Base-by-base conservation (phyloP, 2,113 vertebrate genomes). In the Oryzias woworae region DNA sequence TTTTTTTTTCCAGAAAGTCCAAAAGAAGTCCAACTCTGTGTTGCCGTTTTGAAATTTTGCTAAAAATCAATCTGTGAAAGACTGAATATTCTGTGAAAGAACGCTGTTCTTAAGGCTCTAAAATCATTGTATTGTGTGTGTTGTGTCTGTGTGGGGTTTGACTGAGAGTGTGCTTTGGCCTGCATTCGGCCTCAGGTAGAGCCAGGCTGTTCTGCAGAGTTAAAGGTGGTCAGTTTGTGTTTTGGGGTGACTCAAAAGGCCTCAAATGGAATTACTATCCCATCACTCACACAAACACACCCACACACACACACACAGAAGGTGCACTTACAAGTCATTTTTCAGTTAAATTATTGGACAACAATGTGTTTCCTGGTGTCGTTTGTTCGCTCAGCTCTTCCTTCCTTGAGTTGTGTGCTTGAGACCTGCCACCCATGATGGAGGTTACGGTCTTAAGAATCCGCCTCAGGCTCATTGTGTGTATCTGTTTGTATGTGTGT, bases 391-490 rank as follows among this genome's bases (percentile, higher is more conserved):
- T 78, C 62, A 67, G 53, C 63, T 22, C 26, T 49, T 71, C 73
- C 75, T 36, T 10, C 8, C 24, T 36, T 59, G 23, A 24, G 46
- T 42, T 42, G 49, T 63, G 45, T 63, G 64, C 52, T 45, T 52
- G 36, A 58, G 55, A 60, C 31, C 64, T 80, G 71, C 89, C 89
- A 91, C 89, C 90, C 90, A 90, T 72, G 84, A 89, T 23, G 85
- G 44, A 77, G 63, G 71, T 59, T 55, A 23, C 52, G 55, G 52
- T 72, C 61, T 36, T 7, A 81, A 83, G 64, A 83, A 88, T 85
- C 70, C 80, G 83, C 90, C 81, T 70, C 49, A 78, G 90, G 87
- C 78, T 4, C 31, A 15, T 3, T 60, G 17, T 73, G 49, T 60
- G 69, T 42, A 28, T 70, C 70, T 70, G 58, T 20, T 20, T 77